Percentiles rank a stretch among this genome's conserved stretches.
Evolutionary conservation across 2,888 invertebrate species (phyloP).

Genomic region (Zele albiditarsus): DNA sequence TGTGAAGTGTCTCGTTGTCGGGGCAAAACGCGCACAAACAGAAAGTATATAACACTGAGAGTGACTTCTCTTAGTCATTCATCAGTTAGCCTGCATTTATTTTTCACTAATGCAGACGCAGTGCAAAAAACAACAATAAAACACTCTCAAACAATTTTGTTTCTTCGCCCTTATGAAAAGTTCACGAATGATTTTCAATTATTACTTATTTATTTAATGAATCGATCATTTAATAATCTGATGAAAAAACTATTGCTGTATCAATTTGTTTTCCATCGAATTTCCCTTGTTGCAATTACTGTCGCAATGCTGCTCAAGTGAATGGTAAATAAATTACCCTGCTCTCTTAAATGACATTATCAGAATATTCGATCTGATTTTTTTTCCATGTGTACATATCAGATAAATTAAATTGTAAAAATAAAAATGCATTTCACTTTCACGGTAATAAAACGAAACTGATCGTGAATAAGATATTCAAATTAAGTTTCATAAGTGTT

Average conservation of each 20-base stretch:
- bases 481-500: too few species aligned
- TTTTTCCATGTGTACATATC: too few species aligned
- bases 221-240: too few species aligned
- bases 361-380: too few species aligned
- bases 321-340: too few species aligned
- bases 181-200: not conserved
- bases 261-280: too few species aligned
- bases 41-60: conserved; percentile 33
- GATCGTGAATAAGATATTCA: not conserved
- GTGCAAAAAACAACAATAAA: too few species aligned
- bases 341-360: too few species aligned
- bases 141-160: not conserved
- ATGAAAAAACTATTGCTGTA: too few species aligned
- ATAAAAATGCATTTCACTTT: not conserved
- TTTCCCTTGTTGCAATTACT: too few species aligned
- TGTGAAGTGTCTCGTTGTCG: not conserved
- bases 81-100: conserved; percentile 38
- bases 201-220: not conserved
- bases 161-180: not conserved
- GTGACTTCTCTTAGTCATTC: conserved; percentile 49
- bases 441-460: not conserved
- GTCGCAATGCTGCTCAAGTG: too few species aligned
- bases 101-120: not conserved
- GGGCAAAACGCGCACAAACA: conserved; percentile 13
- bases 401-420: too few species aligned